Percentiles rank a stretch among this genome's conserved stretches.
These are phyloP conservation scores for Drosophila nigricruria DNA, from an alignment of 2,888 invertebrate species.

Conservation along the genomic window DNA sequence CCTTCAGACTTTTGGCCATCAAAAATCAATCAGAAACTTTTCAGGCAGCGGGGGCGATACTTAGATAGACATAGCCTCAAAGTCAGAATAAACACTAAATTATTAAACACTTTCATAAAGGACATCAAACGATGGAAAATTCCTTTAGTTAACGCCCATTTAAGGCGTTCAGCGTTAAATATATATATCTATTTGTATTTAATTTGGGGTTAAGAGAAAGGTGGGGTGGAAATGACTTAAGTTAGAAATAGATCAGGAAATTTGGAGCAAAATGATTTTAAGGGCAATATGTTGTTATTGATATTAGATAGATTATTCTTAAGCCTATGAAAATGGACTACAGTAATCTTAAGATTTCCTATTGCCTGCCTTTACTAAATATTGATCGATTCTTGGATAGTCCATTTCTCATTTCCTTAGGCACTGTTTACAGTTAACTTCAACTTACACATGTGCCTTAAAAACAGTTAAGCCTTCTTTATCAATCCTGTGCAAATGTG, in stretches of 20 bases:
- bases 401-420: neutral
- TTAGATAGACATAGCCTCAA: constrained; percentile 9
- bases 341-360: too few species aligned
- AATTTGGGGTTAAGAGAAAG: neutral
- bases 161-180: neutral
- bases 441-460: neutral
- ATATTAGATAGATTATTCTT: neutral
- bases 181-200: neutral
- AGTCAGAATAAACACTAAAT: constrained; percentile 11
- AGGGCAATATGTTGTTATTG: neutral
- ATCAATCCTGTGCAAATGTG: constrained; percentile 3
- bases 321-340: neutral
- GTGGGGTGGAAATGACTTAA: neutral
- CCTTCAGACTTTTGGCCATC: constrained; percentile 29
- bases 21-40: constrained; percentile 61
- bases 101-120: constrained; percentile 15
- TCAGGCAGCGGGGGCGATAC: neutral
- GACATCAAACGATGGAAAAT: constrained; percentile 15
- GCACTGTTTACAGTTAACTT: neutral
- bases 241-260: neutral
- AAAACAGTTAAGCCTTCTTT: constrained; percentile 1
- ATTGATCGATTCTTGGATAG: neutral
- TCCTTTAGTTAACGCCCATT: neutral
- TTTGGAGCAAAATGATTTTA: neutral
- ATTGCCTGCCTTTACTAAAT: too few species aligned